These are phyloP conservation scores for Araneus ventricosus DNA, from an alignment of 1,140 invertebrate genomes.

Conservation along the genomic window DNA sequence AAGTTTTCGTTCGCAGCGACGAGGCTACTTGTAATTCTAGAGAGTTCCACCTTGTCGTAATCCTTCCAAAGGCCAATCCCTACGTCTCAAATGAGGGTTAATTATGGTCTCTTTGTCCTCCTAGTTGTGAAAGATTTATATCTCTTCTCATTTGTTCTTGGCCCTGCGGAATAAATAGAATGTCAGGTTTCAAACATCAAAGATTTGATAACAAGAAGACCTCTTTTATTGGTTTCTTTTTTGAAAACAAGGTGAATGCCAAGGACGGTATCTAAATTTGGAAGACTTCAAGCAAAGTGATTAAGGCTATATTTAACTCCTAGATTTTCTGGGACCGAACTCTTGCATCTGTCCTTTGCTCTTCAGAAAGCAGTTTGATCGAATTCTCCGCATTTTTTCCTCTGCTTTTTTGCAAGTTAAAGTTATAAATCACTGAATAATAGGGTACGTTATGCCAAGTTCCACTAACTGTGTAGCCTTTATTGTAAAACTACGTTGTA, in stretches of 20 bases:
- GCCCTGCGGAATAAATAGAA: conserved; percentile 37
- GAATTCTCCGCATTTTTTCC: background rate
- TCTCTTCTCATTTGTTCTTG: conserved; percentile 18
- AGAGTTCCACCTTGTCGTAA: background rate
- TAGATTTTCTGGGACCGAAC: background rate
- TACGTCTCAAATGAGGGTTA: background rate
- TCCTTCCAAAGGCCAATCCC: background rate
- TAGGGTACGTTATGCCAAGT: no score
- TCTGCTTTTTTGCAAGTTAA: background rate
- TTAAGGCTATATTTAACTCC: conserved; percentile 27
- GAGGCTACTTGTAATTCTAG: no score
- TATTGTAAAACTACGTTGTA: no score
- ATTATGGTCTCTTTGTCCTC: background rate
- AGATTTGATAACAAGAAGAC: conserved; percentile 31
- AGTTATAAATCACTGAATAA: no score
- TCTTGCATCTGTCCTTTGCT: background rate
- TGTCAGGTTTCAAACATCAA: conserved; percentile 17
- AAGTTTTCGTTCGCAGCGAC: no score
- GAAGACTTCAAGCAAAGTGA: conserved; percentile 39
- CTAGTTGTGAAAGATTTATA: conserved; percentile 54
- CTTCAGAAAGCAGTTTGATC: background rate
- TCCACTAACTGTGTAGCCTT: no score
- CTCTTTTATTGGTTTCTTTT: conserved; percentile 47
- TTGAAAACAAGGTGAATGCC: conserved; percentile 61
- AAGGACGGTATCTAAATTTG: conserved; percentile 65